These are phyloP conservation scores for Euphydryas editha DNA, from an alignment of 2,888 invertebrate genomes.

Conservation along the genomic window DNA sequence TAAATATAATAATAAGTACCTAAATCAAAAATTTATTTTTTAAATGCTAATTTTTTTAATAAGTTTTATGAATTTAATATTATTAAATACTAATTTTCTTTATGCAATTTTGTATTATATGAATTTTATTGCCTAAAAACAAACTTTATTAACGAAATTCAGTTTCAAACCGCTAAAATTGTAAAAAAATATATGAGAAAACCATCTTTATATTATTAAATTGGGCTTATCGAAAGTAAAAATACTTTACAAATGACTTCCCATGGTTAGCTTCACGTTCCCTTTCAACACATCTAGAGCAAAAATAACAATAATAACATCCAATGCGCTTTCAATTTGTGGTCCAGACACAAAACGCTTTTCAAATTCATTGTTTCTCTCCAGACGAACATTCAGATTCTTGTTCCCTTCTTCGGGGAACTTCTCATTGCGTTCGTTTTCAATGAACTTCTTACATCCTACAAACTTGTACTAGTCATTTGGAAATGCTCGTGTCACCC, in stretches of 20 bases:
- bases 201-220: not conserved
- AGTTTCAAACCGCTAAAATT: too few species aligned
- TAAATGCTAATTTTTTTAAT: too few species aligned
- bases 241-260: slow-evolving; percentile 25
- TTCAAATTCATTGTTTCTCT: slow-evolving; percentile 72
- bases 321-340: slow-evolving; percentile 49
- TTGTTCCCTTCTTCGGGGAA: slow-evolving; percentile 68
- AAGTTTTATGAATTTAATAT: too few species aligned
- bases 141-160: too few species aligned
- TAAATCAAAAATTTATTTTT: too few species aligned
- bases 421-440: slow-evolving; percentile 73
- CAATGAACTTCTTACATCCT: slow-evolving; percentile 71
- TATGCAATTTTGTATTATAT: too few species aligned
- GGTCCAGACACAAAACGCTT: slow-evolving; percentile 70
- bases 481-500: slow-evolving; percentile 3
- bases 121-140: too few species aligned
- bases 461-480: slow-evolving; percentile 47
- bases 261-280: slow-evolving; percentile 39
- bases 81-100: too few species aligned
- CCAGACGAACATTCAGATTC: slow-evolving; percentile 60
- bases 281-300: slow-evolving; percentile 49
- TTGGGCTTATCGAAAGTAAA: slow-evolving; percentile 19
- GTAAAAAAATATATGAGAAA: too few species aligned
- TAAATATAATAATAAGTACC: not conserved
- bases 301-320: slow-evolving; percentile 52